A percentile compares a stretch with the other conserved stretches of the same genome.
These are phyloP conservation scores for Paracentrotus lividus DNA, from an alignment of 53 echinoderm and acorn worm species.

Conservation along the genomic window DNA sequence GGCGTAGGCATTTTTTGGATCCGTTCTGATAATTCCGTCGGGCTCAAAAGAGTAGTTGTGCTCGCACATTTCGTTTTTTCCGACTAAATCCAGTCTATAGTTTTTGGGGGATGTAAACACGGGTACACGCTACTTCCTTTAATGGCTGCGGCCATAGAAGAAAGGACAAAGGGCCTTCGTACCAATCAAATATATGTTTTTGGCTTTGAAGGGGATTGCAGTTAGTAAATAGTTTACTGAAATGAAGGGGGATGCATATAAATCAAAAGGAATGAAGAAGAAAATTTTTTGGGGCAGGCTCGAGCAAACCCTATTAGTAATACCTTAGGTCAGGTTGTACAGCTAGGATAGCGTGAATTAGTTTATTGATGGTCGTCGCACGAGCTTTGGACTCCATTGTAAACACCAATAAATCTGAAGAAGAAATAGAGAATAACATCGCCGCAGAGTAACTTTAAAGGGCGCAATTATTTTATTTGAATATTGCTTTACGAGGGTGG, in stretches of 20 bases:
- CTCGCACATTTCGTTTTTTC: background rate
- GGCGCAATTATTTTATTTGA: too few relatives aligned
- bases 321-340: too few relatives aligned
- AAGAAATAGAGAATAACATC: too few relatives aligned
- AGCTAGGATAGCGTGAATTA: too few relatives aligned
- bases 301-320: background rate
- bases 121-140: background rate
- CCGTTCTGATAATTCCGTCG: background rate
- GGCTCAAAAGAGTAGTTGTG: background rate
- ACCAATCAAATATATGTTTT: slow-evolving; percentile 3
- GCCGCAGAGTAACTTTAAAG: too few relatives aligned
- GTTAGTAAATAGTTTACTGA: background rate
- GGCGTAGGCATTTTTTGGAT: too few relatives aligned
- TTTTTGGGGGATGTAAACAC: too few relatives aligned
- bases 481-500: too few relatives aligned
- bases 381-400: background rate
- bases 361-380: background rate
- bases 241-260: background rate
- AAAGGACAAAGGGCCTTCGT: background rate
- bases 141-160: background rate
- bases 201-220: background rate
- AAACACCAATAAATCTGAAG: too few relatives aligned
- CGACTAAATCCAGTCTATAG: background rate
- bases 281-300: background rate
- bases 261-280: background rate